Base-by-base conservation (phyloP, 2,888 invertebrate genomes). In the Euclidia mi region DNA sequence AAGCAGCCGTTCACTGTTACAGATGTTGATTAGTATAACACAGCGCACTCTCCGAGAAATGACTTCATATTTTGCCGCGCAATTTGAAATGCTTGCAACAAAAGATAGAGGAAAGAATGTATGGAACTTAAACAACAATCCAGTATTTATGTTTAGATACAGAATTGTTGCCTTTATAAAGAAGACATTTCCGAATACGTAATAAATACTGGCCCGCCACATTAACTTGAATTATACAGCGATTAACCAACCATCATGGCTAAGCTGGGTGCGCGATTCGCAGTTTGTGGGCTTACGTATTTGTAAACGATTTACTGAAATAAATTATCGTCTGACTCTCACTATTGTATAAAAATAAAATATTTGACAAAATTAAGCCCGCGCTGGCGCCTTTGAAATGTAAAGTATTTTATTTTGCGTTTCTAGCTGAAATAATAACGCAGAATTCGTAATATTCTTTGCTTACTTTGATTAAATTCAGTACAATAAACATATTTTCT, bases 161-260 rank as follows among this genome's bases (percentile, higher is more conserved):
- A 0, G 29, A 2, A 11, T 32, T 32, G n/a, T 32, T 11, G 0
- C n/a, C n/a, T n/a, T n/a, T n/a, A 1, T 1, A 3, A 11, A 11
- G n/a, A 11, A 20, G n/a, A 29, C 14, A 12, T 6, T 17, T 37
- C 0, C 35, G 29, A 45, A 50, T 37, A 50, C 49, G 46, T 41
- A 52, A 65, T 48, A 55, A 70, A 59, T 52, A 49, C 41, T 47
- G 45, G n/a, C 49, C 15, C 52, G 52, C 51, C 56, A 56, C 49
- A 56, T 63, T 69, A 63, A 47, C 40, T 11, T 69, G 51, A 56
- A 63, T 69, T 69, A 69, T 56, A 51, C 35, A 63, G 34, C 64
- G 47, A 34, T 69, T 69, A 50, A 29, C 49, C 41, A 10, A 44
- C 51, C 48, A 35, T 56, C 37, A 49, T 40, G 35, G 46, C 43